Evolutionary conservation across 2,888 invertebrate species (phyloP).

Genomic region (Scrobipalpa costella): DNA sequence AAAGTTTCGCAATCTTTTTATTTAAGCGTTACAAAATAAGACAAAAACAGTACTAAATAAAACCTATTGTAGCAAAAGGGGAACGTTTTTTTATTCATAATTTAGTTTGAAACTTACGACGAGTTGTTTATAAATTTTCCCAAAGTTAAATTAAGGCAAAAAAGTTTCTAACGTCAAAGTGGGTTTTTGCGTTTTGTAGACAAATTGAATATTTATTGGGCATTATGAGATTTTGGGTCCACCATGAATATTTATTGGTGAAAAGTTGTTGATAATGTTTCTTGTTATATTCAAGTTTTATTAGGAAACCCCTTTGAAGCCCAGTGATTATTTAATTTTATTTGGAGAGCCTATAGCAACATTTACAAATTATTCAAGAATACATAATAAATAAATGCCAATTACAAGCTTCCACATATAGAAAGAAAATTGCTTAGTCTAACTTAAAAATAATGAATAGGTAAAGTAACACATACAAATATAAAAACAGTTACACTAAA

Average conservation of each 20-base stretch:
- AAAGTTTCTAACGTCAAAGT: constrained; percentile 38
- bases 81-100: constrained; percentile 48
- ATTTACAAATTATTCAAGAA: too few species aligned
- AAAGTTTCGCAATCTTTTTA: not conserved
- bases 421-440: too few species aligned
- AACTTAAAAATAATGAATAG: too few species aligned
- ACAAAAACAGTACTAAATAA: not conserved
- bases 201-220: constrained; percentile 26
- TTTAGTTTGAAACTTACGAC: constrained; percentile 43
- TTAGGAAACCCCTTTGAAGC: constrained; percentile 8
- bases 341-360: too few species aligned
- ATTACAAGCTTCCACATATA: too few species aligned
- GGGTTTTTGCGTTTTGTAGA: constrained; percentile 10
- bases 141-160: constrained; percentile 53
- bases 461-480: too few species aligned
- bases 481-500: too few species aligned
- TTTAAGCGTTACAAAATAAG: not conserved
- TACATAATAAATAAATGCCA: too few species aligned
- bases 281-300: constrained; percentile 7
- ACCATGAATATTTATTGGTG: constrained; percentile 19
- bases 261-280: constrained; percentile 18
- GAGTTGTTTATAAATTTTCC: constrained; percentile 43
- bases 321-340: not conserved
- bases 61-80: constrained; percentile 36
- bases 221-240: constrained; percentile 22